Evolutionary conservation across 1,140 invertebrate species (phyloP).

Genomic region (Drosophila rufa): DNA sequence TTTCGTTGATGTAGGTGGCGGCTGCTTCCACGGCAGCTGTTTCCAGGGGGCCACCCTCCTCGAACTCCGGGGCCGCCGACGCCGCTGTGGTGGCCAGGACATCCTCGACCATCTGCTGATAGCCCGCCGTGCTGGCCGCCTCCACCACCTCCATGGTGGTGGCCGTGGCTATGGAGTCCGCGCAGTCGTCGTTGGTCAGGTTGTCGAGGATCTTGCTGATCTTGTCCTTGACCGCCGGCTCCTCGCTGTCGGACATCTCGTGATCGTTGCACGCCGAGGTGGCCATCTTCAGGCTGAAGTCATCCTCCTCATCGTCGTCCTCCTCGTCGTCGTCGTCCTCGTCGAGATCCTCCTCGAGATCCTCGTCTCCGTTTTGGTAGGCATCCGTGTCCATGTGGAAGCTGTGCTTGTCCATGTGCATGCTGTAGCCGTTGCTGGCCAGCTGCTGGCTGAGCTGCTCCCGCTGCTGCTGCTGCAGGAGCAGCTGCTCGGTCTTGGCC

Average conservation of each 20-base stretch:
- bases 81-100: conserved; percentile 62
- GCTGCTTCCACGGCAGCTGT: conserved; percentile 71
- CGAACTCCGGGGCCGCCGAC: conserved; percentile 29
- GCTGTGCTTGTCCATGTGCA: conserved; percentile 56
- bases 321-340: conserved; percentile 56
- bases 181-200: conserved; percentile 81
- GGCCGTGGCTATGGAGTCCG: conserved; percentile 66
- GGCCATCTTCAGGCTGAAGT: conserved; percentile 78
- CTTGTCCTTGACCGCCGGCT: conserved; percentile 82
- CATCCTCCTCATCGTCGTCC: conserved; percentile 79
- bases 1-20: conserved; percentile 76
- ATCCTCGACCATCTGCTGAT: conserved; percentile 76
- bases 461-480: conserved; percentile 53
- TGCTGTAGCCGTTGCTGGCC: conserved; percentile 41
- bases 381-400: conserved; percentile 66
- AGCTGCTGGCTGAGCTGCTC: conserved; percentile 52
- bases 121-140: conserved; percentile 55
- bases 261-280: conserved; percentile 70
- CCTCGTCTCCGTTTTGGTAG: conserved; percentile 28
- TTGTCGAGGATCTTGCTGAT: conserved; percentile 83
- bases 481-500: conserved; percentile 55
- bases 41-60: conserved; percentile 35
- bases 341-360: conserved; percentile 56
- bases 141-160: conserved; percentile 66
- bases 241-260: conserved; percentile 80